Evolutionary conservation across 1,140 invertebrate genomes (phyloP).

Genomic region (Delia radicum): DNA sequence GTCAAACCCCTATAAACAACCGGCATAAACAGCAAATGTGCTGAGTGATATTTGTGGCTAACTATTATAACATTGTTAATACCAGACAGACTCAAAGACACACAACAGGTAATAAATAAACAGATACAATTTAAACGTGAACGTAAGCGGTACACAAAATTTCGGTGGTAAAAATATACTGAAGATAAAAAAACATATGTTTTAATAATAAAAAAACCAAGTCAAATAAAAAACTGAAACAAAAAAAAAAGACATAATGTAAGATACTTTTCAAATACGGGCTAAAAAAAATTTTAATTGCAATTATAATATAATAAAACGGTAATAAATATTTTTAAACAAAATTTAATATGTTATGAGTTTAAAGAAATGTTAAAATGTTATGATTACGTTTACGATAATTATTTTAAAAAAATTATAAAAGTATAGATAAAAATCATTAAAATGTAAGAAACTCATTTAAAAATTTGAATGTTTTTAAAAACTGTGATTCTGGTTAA

Average conservation of each 20-base stretch:
- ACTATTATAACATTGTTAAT: not conserved
- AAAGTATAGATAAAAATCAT: not conserved
- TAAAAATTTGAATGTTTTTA: not conserved
- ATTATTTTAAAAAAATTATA: not conserved
- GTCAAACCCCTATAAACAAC: not conserved
- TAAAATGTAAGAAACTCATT: not conserved
- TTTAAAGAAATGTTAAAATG: not conserved
- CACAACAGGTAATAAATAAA: not conserved
- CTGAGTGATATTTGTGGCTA: not conserved
- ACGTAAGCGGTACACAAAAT: not conserved
- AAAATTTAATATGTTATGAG: not conserved
- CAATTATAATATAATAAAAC: not conserved
- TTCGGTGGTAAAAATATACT: not conserved
- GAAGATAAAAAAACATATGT: constrained; percentile 1
- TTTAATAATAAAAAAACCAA: not conserved
- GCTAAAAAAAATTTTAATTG: not conserved
- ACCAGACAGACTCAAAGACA: not conserved
- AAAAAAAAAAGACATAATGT: not conserved
- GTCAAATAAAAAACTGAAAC: not conserved
- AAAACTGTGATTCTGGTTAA: not conserved
- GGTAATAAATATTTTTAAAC: not conserved
- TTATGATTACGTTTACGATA: not conserved
- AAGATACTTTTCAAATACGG: not conserved
- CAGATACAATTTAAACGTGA: constrained; percentile 19
- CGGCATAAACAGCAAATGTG: not conserved